Conservation (phyloP, 2,797 vertebrate genomes). For the Numenius phaeopus region DNA sequence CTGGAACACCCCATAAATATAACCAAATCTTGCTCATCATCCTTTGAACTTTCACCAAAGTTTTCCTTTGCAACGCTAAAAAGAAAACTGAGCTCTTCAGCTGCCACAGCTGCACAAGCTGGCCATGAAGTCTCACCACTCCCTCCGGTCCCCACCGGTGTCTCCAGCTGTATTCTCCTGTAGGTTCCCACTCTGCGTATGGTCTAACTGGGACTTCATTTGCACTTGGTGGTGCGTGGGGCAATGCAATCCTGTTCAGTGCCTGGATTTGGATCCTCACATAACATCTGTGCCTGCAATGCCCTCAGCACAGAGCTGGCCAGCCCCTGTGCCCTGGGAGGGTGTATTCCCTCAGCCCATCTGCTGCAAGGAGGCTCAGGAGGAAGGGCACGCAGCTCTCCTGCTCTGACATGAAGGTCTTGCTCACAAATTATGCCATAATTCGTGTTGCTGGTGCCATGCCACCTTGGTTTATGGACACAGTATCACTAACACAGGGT, state of each 20-base stretch:
- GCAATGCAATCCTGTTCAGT: background rate
- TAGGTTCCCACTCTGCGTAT: background rate
- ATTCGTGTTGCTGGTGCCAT: background rate
- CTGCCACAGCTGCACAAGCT: background rate
- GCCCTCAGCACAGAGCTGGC: accelerated
- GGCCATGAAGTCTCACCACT: accelerated
- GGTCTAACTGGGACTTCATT: background rate
- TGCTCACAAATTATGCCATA: background rate
- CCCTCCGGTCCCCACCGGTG: accelerated
- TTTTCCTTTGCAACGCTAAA: background rate
- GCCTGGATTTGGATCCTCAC: too few relatives aligned
- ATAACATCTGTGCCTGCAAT: accelerated
- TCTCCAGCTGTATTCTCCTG: background rate
- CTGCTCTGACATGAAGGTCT: background rate
- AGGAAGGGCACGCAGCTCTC: background rate
- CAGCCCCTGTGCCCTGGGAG: accelerated
- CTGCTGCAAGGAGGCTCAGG: background rate
- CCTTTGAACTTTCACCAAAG: background rate
- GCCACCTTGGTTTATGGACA: background rate
- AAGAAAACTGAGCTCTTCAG: background rate
- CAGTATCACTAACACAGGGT: background rate
- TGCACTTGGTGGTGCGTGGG: accelerated
- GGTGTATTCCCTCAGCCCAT: background rate
- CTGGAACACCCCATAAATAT: background rate
- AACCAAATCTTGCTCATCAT: background rate